A percentile compares a stretch with the other conserved stretches of the same genome.
Evolutionary conservation across 2,113 vertebrate genomes (phyloP).

Genomic region (Oncorhynchus kisutch): DNA sequence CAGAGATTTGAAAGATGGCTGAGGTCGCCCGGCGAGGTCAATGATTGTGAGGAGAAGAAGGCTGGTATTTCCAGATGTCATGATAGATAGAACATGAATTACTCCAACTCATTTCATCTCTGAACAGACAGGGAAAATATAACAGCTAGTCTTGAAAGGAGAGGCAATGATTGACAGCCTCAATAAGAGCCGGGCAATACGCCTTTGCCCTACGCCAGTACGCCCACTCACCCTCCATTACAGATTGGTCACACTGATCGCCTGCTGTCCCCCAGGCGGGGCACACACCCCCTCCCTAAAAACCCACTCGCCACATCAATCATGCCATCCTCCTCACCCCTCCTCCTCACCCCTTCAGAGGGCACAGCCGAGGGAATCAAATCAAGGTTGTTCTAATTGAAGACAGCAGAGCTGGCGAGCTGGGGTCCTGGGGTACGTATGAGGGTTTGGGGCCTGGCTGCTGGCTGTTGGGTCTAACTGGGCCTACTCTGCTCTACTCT

Average conservation of each 20-base stretch:
- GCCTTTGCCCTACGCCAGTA: slow-evolving; percentile 55
- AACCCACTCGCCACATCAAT: slow-evolving; percentile 71
- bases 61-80: slow-evolving; percentile 67
- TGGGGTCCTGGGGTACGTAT: slow-evolving; percentile 52
- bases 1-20: slow-evolving; percentile 58
- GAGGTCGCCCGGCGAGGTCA: slow-evolving; percentile 58
- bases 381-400: slow-evolving; percentile 79
- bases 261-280: slow-evolving; percentile 60
- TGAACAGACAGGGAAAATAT: slow-evolving; percentile 17
- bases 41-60: slow-evolving; percentile 46
- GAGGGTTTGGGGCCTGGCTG: not conserved
- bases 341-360: slow-evolving; percentile 64
- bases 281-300: slow-evolving; percentile 55
- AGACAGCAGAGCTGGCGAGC: slow-evolving; percentile 53
- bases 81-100: slow-evolving; percentile 70
- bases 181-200: slow-evolving; percentile 64
- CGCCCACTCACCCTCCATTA: slow-evolving; percentile 28
- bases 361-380: slow-evolving; percentile 75
- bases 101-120: slow-evolving; percentile 59
- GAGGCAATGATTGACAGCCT: slow-evolving; percentile 75
- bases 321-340: slow-evolving; percentile 66
- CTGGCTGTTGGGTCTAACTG: not conserved
- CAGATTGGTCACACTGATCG: slow-evolving; percentile 62
- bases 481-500: slow-evolving; percentile 15
- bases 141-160: slow-evolving; percentile 59